phyloP scores from a whole-genome alignment of 1,140 invertebrate species.

The Drosophila novamexicana region DNA sequence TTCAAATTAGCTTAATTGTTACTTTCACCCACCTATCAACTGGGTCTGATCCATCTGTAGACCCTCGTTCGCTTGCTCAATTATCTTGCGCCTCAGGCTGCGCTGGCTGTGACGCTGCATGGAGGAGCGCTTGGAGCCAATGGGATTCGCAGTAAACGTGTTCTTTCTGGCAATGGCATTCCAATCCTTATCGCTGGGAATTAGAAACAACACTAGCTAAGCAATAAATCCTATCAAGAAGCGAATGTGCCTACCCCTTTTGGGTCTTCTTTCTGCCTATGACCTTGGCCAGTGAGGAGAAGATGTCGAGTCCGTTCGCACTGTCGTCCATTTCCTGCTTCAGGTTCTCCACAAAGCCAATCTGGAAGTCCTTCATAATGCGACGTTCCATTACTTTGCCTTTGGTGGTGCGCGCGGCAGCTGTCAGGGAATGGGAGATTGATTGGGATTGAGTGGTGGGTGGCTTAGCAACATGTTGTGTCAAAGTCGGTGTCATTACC shows the following conservation, averaged over 20 bases:
- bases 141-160: constrained; percentile 89
- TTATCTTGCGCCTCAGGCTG: constrained; percentile 88
- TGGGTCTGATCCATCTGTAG: constrained; percentile 74
- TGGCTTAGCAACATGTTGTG: constrained; percentile 28
- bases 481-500: constrained; percentile 83
- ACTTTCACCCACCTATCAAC: constrained; percentile 85
- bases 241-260: constrained; percentile 80
- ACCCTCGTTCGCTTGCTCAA: constrained; percentile 86
- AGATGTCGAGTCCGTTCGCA: constrained; percentile 90
- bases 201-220: not conserved
- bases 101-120: constrained; percentile 87
- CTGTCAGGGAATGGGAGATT: constrained; percentile 13
- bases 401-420: constrained; percentile 91
- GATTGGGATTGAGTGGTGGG: not conserved
- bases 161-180: constrained; percentile 91
- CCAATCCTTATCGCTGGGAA: constrained; percentile 90
- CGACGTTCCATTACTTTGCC: constrained; percentile 93
- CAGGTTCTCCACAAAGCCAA: constrained; percentile 93
- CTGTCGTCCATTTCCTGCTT: constrained; percentile 89
- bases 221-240: no score
- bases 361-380: constrained; percentile 95
- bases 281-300: constrained; percentile 91
- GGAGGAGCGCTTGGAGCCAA: constrained; percentile 90
- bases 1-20: constrained; percentile 12
- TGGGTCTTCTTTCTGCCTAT: constrained; percentile 88